Conservation (phyloP, 2,113 vertebrate genomes). For the Peucedramus taeniatus region DNA sequence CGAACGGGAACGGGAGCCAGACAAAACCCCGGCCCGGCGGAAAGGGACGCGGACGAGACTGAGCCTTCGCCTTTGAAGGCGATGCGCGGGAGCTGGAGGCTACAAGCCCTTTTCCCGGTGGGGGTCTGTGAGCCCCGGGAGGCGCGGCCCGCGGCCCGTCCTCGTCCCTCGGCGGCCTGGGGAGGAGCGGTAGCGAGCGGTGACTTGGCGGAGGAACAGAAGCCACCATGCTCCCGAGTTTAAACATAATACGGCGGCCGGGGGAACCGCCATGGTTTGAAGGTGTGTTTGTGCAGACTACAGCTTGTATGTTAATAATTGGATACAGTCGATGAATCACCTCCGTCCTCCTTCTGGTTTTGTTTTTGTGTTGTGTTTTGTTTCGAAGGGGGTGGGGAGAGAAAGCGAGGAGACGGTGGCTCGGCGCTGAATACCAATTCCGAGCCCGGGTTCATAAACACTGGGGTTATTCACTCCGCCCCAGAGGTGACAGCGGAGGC, state of each 20-base stretch:
- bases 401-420: constrained; percentile 31
- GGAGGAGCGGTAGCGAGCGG: constrained; percentile 44
- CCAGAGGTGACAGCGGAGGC: constrained; percentile 21
- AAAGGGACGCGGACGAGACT: neutral
- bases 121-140: neutral
- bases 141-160: neutral
- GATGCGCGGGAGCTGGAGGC: neutral
- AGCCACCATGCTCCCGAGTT: constrained; percentile 57
- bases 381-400: constrained; percentile 40
- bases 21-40: neutral
- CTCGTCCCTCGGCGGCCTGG: constrained; percentile 38
- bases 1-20: neutral
- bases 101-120: neutral
- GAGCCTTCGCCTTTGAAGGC: neutral
- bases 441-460: neutral
- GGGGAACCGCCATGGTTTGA: constrained; percentile 70
- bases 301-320: constrained; percentile 76
- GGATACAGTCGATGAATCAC: constrained; percentile 70
- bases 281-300: constrained; percentile 74
- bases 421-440: constrained; percentile 50
- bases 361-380: constrained; percentile 58
- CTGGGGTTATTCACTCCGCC: constrained; percentile 40
- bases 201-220: constrained; percentile 36
- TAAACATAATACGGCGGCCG: constrained; percentile 58
- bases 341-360: constrained; percentile 58